Base-by-base conservation (phyloP, 2,888 invertebrate genomes). In the Seladonia tumulorum region DNA sequence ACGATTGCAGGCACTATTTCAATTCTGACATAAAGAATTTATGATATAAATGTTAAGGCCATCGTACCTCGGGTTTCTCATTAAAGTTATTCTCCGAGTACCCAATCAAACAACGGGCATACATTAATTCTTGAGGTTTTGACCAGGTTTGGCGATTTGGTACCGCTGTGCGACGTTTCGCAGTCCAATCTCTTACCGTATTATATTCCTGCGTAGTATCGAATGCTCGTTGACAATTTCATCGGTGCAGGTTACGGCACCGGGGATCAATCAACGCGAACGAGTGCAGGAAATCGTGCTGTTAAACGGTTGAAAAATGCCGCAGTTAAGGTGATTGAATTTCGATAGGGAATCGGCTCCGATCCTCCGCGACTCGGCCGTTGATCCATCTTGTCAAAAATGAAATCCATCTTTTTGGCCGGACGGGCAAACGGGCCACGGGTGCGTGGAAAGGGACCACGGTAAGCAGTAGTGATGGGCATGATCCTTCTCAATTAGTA, bases 361-460 rank as follows among this genome's bases (percentile, higher is more conserved):
- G 63, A 73, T 39, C 39, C 35, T 25, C 47, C 76, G 14, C 22
- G 16, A 22, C n/a, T 18, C 14, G 39, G 25, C 12, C 73, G 60
- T 77, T 82, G 77, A 75, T 78, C 53, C 74, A 47, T 47, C 35
- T 70, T 75, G 84, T 74, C 84, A 75, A 78, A 78, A 45, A 45
- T 18, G 78, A 75, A 71, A 82, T 84, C 78, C 78, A 78, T 82
- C 84, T 82, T 66, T 78, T 53, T 42, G n/a, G 2, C 16, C 22
- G 18, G 57, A 5, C 63, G 35, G 76, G 35, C 66, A 25, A n/a
- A 47, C 14, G 63, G 1, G 7, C 29, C 74, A 42, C 53, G 39
- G 53, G 12, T 68, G 66, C 42, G 25, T 16, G 29, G 35, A 70
- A 35, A 10, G 53, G 22, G 53, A 0, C 22, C 22, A 2, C 22